Conservation (phyloP, 2,888 invertebrate species). For the Ormia ochracea region DNA sequence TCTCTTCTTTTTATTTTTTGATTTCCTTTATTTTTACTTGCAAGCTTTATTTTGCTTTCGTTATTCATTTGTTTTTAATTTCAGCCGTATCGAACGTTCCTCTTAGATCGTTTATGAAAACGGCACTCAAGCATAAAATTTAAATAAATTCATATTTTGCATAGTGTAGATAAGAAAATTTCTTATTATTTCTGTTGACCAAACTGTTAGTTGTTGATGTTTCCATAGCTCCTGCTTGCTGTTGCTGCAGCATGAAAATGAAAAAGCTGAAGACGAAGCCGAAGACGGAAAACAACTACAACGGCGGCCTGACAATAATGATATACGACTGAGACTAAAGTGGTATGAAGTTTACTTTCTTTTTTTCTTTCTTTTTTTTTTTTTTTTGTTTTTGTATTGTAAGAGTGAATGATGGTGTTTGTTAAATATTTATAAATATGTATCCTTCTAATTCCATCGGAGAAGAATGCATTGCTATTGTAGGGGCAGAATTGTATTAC, state of each 20-base stretch:
- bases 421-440: constrained; percentile 26
- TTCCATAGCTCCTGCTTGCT: constrained; percentile 3
- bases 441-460: constrained; percentile 1
- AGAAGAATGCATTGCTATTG: constrained; percentile 28
- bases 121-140: constrained; percentile 61
- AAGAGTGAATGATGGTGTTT: constrained; percentile 17
- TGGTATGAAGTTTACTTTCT: no score
- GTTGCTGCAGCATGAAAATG: constrained; percentile 27
- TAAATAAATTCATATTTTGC: constrained; percentile 62
- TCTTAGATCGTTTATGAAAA: constrained; percentile 46
- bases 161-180: constrained; percentile 59
- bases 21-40: constrained; percentile 18
- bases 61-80: constrained; percentile 24
- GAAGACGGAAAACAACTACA: constrained; percentile 12
- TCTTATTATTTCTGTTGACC: constrained; percentile 60
- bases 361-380: no score
- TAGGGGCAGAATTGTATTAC: constrained; percentile 23
- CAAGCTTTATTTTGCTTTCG: background rate
- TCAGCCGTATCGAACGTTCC: constrained; percentile 47
- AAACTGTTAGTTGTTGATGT: constrained; percentile 38
- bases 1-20: constrained; percentile 28
- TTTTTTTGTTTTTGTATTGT: constrained; percentile 8
- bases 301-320: constrained; percentile 28
- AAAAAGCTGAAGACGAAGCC: constrained; percentile 32
- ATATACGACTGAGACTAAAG: constrained; percentile 26